Evolutionary conservation across 2,888 invertebrate genomes (phyloP).

Genomic region (Archaeoteleia sp.): DNA sequence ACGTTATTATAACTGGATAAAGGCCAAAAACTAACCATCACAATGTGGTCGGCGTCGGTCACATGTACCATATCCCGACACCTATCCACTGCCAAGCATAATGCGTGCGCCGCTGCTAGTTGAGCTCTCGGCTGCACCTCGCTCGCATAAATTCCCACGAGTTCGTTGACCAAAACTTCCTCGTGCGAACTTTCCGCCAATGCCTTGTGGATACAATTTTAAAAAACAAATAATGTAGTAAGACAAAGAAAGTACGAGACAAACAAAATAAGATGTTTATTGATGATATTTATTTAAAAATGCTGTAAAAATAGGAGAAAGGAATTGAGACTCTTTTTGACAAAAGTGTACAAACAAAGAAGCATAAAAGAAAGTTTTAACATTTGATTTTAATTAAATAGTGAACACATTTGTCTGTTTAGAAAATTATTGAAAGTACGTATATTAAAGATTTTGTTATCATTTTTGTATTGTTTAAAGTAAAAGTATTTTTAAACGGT

Average conservation of each 20-base stretch:
- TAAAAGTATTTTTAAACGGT: too few species aligned
- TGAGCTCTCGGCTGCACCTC: constrained; percentile 86
- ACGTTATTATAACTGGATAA: not conserved
- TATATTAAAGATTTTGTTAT: too few species aligned
- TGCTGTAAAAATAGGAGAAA: too few species aligned
- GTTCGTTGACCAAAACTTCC: constrained; percentile 79
- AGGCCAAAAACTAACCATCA: constrained; percentile 80
- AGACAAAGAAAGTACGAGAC: constrained; percentile 2
- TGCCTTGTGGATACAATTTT: constrained; percentile 70
- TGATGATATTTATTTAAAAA: too few species aligned
- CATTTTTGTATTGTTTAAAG: too few species aligned
- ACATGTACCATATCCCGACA: constrained; percentile 91
- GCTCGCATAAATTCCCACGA: constrained; percentile 86
- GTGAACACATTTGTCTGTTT: too few species aligned
- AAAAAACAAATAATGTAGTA: not conserved
- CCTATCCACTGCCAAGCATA: constrained; percentile 90
- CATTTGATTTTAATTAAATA: too few species aligned
- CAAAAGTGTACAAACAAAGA: too few species aligned
- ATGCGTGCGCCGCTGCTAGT: constrained; percentile 85
- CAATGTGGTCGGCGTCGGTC: constrained; percentile 88
- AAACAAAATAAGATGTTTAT: constrained; percentile 6
- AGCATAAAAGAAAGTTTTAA: too few species aligned
- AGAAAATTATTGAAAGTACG: too few species aligned
- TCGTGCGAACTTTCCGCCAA: constrained; percentile 77
- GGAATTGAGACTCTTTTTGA: too few species aligned